Conservation (phyloP, 1,140 invertebrate species). For the Aphidius ervi region DNA sequence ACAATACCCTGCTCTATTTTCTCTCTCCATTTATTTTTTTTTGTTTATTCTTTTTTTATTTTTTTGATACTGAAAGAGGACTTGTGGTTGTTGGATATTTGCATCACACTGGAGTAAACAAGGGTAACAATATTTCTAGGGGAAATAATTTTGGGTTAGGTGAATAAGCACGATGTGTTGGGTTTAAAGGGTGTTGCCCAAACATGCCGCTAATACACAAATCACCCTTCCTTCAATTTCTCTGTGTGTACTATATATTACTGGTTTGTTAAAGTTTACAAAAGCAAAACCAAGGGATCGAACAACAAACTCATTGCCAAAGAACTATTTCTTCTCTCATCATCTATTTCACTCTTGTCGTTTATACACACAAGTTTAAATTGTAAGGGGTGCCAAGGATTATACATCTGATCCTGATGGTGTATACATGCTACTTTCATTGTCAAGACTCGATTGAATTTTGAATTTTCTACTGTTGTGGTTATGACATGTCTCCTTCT, state of each 20-base stretch:
- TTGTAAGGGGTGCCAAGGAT: neutral
- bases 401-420: constrained; percentile 5
- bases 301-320: no score
- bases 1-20: no score
- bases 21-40: no score
- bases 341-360: neutral
- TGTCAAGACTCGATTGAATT: constrained; percentile 10
- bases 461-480: neutral
- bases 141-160: constrained; percentile 27
- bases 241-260: no score
- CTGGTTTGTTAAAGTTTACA: no score
- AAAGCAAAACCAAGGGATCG: no score
- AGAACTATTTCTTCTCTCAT: no score
- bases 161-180: constrained; percentile 4
- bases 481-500: neutral
- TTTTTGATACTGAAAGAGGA: no score
- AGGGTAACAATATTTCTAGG: constrained; percentile 36
- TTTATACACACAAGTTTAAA: neutral
- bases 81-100: constrained; percentile 27
- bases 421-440: neutral
- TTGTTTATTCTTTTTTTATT: no score
- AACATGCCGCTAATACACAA: constrained; percentile 33
- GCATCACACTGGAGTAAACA: constrained; percentile 45
- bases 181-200: constrained; percentile 33
- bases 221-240: neutral